A percentile compares a stretch with the other conserved stretches of the same genome.
Evolutionary conservation across 2,797 vertebrate genomes (phyloP).

Genomic region (Rhynchonycteris naso): DNA sequence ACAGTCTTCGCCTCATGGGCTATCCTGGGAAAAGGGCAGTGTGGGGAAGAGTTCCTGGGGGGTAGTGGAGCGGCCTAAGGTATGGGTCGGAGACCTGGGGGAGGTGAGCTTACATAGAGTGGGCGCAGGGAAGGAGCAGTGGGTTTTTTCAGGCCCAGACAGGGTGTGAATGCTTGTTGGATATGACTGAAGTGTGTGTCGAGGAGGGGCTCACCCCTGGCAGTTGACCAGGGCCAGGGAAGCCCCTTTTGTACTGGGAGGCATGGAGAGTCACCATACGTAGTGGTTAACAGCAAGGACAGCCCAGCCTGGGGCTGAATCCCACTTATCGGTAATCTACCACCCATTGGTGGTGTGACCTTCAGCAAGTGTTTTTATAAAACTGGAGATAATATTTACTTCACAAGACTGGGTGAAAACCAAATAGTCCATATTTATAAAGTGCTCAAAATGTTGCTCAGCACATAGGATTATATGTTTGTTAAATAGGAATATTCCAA

Average conservation of each 20-base stretch:
- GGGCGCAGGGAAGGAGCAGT: not conserved
- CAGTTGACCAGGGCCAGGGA: not conserved
- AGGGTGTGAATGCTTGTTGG: not conserved
- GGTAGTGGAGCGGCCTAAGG: not conserved
- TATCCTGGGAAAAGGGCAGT: not conserved
- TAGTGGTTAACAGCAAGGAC: not conserved
- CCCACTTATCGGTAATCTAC: not conserved
- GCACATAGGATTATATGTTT: not conserved
- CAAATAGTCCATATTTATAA: not conserved
- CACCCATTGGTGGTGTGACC: not conserved
- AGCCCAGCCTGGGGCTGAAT: not conserved
- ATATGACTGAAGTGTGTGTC: not conserved
- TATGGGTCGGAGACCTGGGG: too few relatives aligned
- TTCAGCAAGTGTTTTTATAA: not conserved
- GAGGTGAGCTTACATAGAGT: accelerated
- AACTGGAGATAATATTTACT: not conserved
- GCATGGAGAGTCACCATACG: accelerated
- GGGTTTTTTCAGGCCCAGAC: not conserved
- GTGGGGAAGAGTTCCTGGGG: not conserved
- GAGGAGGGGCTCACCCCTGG: not conserved
- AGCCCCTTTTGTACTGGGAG: not conserved
- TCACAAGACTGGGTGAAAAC: not conserved
- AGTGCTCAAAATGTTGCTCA: not conserved
- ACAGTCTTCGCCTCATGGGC: not conserved
- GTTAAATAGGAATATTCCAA: not conserved